Percentiles rank a stretch among this genome's conserved stretches.
These are phyloP conservation scores for Andrena haemorrhoa DNA, from an alignment of 2,888 invertebrate genomes.

Conservation along the genomic window DNA sequence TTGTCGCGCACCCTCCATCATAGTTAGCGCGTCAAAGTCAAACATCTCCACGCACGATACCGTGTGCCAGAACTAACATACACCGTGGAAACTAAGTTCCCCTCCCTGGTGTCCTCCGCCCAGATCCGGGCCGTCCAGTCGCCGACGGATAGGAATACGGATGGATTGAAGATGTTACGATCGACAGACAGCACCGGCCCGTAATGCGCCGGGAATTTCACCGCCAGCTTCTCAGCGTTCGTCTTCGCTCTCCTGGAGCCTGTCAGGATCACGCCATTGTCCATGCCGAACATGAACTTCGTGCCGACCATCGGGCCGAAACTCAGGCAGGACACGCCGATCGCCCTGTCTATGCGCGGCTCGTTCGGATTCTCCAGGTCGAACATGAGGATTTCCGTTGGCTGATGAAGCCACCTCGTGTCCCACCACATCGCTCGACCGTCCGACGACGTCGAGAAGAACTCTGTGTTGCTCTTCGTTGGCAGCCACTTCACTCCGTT, in stretches of 20 bases:
- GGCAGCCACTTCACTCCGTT: constrained; percentile 93
- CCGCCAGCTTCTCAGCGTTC: constrained; percentile 91
- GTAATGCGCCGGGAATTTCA: constrained; percentile 86
- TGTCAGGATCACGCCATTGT: constrained; percentile 88
- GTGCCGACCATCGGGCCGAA: constrained; percentile 93
- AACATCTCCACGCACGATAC: constrained; percentile 3
- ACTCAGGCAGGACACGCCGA: constrained; percentile 91
- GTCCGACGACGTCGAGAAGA: constrained; percentile 96
- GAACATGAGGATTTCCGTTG: constrained; percentile 89
- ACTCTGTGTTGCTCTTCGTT: constrained; percentile 96
- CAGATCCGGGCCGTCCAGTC: constrained; percentile 97
- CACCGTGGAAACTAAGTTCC: constrained; percentile 95
- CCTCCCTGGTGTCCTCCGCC: constrained; percentile 97
- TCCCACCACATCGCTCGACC: constrained; percentile 96
- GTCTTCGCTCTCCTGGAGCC: constrained; percentile 90
- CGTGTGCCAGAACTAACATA: constrained; percentile 43
- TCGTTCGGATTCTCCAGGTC: constrained; percentile 89
- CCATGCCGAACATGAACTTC: constrained; percentile 91
- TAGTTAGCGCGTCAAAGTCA: constrained; percentile 7
- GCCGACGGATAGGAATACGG: constrained; percentile 96
- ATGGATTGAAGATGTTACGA: constrained; percentile 95
- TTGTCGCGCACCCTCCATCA: neutral
- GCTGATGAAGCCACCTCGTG: constrained; percentile 89
- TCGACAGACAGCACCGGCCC: constrained; percentile 96
- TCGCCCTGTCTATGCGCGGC: constrained; percentile 87